These are phyloP conservation scores for Phenganax subtilis DNA, from an alignment of 92 coral and sea anemone species.

Conservation along the genomic window DNA sequence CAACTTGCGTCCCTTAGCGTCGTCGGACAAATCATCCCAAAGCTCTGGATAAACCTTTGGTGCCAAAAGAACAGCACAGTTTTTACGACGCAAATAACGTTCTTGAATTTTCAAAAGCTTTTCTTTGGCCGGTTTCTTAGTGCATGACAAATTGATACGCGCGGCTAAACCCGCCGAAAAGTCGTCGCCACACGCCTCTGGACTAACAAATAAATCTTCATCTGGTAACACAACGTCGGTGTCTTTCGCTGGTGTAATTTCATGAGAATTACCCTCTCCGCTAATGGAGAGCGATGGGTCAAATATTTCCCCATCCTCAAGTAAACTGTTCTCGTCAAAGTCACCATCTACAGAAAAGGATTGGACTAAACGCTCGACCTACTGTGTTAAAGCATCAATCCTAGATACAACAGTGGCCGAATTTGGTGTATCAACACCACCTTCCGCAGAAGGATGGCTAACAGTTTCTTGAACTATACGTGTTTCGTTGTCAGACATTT, in stretches of 20 bases:
- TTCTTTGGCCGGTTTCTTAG: constrained; percentile 49
- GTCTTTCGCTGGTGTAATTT: background rate
- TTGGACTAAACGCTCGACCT: background rate
- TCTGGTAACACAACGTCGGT: background rate
- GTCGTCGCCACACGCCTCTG: too few species aligned
- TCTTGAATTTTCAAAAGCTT: constrained; percentile 42
- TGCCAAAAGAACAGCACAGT: constrained; percentile 43
- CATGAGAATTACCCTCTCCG: background rate
- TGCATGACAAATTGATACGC: constrained; percentile 42
- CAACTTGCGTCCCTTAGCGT: constrained; percentile 37
- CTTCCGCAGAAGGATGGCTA: constrained; percentile 1
- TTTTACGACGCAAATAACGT: constrained; percentile 45
- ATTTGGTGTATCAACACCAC: background rate
- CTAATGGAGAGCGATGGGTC: background rate
- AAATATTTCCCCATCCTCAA: background rate
- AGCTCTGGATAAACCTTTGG: constrained; percentile 52
- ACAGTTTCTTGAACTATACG: background rate
- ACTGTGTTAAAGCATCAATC: background rate
- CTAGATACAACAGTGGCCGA: background rate
- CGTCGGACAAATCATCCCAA: constrained; percentile 46
- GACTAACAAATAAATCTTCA: too few species aligned
- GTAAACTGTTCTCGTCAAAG: background rate
- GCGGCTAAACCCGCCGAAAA: constrained; percentile 17
- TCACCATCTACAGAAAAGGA: background rate
- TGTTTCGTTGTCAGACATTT: constrained; percentile 3